Conservation (phyloP, 2,888 invertebrate species). For the Acrocyrtus sp. region DNA sequence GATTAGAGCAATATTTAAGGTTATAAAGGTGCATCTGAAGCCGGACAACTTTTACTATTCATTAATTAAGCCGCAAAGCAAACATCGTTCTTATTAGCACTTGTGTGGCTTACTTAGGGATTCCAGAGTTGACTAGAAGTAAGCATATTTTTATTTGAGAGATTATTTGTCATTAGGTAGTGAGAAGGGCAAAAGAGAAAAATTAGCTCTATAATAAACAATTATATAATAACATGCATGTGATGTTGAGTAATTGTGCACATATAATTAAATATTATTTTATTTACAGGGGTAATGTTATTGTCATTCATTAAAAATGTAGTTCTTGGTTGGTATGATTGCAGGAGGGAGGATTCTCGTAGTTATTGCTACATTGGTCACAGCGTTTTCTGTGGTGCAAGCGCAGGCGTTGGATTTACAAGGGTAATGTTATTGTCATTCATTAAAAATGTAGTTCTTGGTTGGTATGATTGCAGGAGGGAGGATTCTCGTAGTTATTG, state of each 20-base stretch:
- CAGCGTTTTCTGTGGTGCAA: conserved; percentile 24
- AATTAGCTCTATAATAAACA: neutral
- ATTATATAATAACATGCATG: neutral
- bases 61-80: no score
- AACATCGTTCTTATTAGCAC: no score
- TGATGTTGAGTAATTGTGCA: neutral
- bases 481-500: conserved; percentile 1
- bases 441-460: no score
- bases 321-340: conserved; percentile 10
- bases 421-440: neutral
- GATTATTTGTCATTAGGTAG: neutral
- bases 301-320: neutral
- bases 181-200: neutral
- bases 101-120: no score
- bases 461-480: no score
- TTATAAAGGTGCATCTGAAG: no score
- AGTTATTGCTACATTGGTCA: conserved; percentile 24
- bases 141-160: neutral
- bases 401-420: neutral
- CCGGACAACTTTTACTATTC: no score
- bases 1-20: no score
- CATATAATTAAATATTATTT: neutral
- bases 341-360: conserved; percentile 21
- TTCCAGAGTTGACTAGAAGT: neutral
- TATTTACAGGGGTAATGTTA: neutral